These are phyloP conservation scores for Cosmia trapezina DNA, from an alignment of 2,888 invertebrate species.

Conservation along the genomic window DNA sequence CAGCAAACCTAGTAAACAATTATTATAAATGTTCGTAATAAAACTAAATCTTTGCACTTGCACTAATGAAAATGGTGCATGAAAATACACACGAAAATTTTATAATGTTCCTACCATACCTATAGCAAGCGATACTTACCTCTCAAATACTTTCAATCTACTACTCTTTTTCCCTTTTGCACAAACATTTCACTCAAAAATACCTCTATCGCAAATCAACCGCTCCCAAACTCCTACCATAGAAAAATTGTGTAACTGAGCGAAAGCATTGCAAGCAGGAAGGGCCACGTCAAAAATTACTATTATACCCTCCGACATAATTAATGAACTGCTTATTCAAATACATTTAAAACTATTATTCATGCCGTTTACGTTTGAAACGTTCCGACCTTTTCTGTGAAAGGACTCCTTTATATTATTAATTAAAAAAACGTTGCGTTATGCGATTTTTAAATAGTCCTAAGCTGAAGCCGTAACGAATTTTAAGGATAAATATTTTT, in stretches of 20 bases:
- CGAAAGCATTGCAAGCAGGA: conserved; percentile 87
- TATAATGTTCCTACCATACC: not conserved
- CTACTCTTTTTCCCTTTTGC: not conserved
- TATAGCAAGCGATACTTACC: not conserved
- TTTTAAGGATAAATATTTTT: conserved; percentile 79
- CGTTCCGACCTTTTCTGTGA: conserved; percentile 87
- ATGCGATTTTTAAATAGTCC: conserved; percentile 82
- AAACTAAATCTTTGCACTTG: not conserved
- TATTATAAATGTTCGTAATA: not conserved
- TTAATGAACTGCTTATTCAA: conserved; percentile 90
- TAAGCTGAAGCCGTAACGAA: conserved; percentile 73
- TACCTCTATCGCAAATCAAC: conserved; percentile 11
- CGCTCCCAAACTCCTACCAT: conserved; percentile 67
- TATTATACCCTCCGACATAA: conserved; percentile 87
- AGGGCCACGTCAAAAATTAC: conserved; percentile 89
- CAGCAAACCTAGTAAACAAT: not conserved
- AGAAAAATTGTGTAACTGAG: conserved; percentile 86
- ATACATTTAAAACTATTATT: conserved; percentile 91
- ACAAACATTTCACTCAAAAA: conserved; percentile 14
- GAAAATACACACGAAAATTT: not conserved
- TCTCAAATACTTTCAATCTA: not conserved
- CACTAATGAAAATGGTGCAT: not conserved
- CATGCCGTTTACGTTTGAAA: conserved; percentile 89
- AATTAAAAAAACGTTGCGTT: conserved; percentile 84
- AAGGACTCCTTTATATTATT: conserved; percentile 84